These are phyloP conservation scores for Drosophila rufa DNA, from an alignment of 1,140 invertebrate species.

Conservation along the genomic window DNA sequence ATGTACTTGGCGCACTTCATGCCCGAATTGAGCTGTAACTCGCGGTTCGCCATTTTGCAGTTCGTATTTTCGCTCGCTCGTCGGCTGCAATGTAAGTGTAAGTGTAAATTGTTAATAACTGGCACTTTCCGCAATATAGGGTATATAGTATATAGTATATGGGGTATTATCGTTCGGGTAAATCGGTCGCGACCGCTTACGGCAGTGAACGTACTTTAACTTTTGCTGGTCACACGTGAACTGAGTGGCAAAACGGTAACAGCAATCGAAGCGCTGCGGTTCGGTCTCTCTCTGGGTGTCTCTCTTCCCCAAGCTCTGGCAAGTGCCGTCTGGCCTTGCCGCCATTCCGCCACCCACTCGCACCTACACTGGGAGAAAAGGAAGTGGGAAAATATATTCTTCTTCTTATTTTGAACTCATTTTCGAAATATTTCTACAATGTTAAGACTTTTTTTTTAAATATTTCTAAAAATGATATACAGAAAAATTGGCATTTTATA, in stretches of 20 bases:
- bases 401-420: neutral
- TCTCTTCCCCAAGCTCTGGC: constrained; percentile 34
- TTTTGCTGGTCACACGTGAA: constrained; percentile 72
- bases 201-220: constrained; percentile 65
- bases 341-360: constrained; percentile 18
- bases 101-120: constrained; percentile 26
- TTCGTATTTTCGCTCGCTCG: constrained; percentile 1
- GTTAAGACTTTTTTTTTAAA: too few relatives aligned
- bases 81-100: constrained; percentile 35
- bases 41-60: constrained; percentile 71
- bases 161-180: constrained; percentile 20
- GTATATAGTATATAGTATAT: constrained; percentile 50
- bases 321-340: constrained; percentile 17
- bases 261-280: constrained; percentile 32
- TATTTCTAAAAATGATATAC: too few relatives aligned
- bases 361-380: neutral
- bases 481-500: too few relatives aligned
- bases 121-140: constrained; percentile 23
- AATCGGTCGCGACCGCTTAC: constrained; percentile 19
- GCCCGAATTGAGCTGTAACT: constrained; percentile 88
- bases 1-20: constrained; percentile 94
- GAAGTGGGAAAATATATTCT: neutral
- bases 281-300: constrained; percentile 1
- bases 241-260: constrained; percentile 70
- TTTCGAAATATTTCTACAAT: neutral